These are phyloP conservation scores for Lerista edwardsae DNA, from an alignment of 2,797 vertebrate species.

Conservation along the genomic window DNA sequence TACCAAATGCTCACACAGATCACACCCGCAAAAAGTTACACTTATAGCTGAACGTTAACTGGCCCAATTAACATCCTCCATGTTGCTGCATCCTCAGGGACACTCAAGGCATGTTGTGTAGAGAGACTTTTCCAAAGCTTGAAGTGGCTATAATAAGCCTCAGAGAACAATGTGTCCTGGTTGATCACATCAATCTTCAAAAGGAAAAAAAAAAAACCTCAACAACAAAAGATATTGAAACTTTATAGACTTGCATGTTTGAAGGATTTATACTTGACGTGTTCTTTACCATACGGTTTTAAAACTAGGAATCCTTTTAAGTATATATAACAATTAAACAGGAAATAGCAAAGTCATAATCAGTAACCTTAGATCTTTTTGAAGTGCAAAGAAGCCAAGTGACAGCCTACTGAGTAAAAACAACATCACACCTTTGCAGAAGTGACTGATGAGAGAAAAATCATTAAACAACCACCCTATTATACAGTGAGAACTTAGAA, in stretches of 20 bases:
- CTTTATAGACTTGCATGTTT: conserved; percentile 51
- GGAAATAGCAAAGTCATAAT: conserved; percentile 65
- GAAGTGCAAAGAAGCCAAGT: conserved; percentile 68
- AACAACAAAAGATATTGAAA: conserved; percentile 7
- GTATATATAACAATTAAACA: conserved; percentile 49
- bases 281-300: conserved; percentile 54
- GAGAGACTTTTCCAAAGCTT: neutral
- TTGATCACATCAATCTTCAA: conserved; percentile 27
- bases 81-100: too few relatives aligned
- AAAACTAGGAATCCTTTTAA: conserved; percentile 53
- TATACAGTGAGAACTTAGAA: conserved; percentile 50
- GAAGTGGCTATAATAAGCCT: neutral
- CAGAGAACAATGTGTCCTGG: conserved; percentile 28
- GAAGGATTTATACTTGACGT: conserved; percentile 44
- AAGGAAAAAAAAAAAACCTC: conserved; percentile 24
- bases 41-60: neutral
- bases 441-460: conserved; percentile 56
- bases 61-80: neutral
- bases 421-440: conserved; percentile 65
- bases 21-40: neutral
- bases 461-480: conserved; percentile 41
- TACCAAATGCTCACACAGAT: neutral
- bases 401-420: conserved; percentile 63
- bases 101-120: neutral
- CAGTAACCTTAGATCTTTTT: conserved; percentile 68